phyloP scores from a whole-genome alignment of 2,888 invertebrate genomes.

The Bimastos eiseni region DNA sequence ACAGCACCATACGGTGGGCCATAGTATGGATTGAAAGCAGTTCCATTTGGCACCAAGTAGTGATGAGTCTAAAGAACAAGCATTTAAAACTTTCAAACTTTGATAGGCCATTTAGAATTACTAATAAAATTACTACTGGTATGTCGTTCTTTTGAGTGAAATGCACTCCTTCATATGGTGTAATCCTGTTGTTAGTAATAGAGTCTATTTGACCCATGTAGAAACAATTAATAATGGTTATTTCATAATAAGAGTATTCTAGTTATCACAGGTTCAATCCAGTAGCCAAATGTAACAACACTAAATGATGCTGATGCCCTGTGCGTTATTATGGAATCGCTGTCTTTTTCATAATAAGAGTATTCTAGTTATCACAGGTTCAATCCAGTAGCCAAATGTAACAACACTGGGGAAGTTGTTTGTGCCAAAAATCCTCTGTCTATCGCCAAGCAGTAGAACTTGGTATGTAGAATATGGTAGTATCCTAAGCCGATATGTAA shows the following conservation, averaged over 20 bases:
- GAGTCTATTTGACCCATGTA: background rate
- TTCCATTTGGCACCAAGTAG: conserved; percentile 23
- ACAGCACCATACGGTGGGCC: background rate
- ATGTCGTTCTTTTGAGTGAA: background rate
- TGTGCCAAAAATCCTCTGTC: background rate
- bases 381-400: background rate
- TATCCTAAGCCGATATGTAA: background rate
- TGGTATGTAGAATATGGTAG: background rate
- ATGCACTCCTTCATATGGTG: background rate
- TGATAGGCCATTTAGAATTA: background rate
- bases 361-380: background rate
- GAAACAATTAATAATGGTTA: background rate
- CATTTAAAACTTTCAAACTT: background rate
- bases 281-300: background rate
- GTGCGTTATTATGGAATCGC: no score
- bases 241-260: background rate
- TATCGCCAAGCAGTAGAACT: background rate
- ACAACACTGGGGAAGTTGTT: background rate
- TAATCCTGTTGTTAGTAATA: background rate
- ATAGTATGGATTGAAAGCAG: conserved; percentile 20
- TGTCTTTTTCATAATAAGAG: no score
- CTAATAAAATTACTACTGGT: background rate
- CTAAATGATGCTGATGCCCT: no score
- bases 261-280: background rate
- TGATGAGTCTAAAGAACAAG: conserved; percentile 9